Conservation (phyloP, 2,888 invertebrate genomes). For the Drosophila eohydei region DNA sequence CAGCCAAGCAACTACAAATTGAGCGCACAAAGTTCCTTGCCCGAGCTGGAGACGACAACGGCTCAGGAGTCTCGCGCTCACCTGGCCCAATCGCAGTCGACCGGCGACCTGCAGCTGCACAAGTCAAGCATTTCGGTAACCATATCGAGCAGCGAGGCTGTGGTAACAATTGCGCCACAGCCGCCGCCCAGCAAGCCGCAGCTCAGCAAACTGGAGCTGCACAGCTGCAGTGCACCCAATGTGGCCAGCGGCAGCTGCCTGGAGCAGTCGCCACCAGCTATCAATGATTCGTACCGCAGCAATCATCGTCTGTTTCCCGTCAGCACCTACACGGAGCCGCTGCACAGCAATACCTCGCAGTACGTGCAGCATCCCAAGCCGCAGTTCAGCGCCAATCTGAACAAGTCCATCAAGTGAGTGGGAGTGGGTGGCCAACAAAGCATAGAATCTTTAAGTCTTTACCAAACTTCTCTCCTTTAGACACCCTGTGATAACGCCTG, state of each 20-base stretch:
- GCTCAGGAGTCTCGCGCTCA: conserved; percentile 32
- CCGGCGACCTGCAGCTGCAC: conserved; percentile 71
- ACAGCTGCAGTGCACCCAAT: conserved; percentile 67
- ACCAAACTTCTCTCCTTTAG: conserved; percentile 13
- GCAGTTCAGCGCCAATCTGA: conserved; percentile 81
- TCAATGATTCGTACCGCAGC: conserved; percentile 82
- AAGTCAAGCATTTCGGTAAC: conserved; percentile 83
- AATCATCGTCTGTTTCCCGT: conserved; percentile 88
- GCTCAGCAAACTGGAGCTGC: conserved; percentile 60
- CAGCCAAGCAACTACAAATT: conserved; percentile 45
- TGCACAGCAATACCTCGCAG: conserved; percentile 83
- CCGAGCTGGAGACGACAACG: conserved; percentile 48
- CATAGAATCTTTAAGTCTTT: rapidly evolving
- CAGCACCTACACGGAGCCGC: conserved; percentile 88
- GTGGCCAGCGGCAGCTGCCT: conserved; percentile 41
- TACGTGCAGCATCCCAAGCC: conserved; percentile 83
- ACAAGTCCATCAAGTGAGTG: conserved; percentile 73
- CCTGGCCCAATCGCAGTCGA: conserved; percentile 66
- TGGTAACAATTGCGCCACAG: conserved; percentile 71
- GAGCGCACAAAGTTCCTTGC: conserved; percentile 75
- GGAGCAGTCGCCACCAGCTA: conserved; percentile 26
- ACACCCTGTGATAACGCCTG: conserved; percentile 76
- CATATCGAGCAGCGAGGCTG: conserved; percentile 77
- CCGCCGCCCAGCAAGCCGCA: conserved; percentile 67
- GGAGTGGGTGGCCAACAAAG: conserved; percentile 1